A percentile compares a stretch with the other conserved stretches of the same genome.
These are phyloP conservation scores for Atractosteus spatula DNA, from an alignment of 2,113 vertebrate species.

Conservation along the genomic window DNA sequence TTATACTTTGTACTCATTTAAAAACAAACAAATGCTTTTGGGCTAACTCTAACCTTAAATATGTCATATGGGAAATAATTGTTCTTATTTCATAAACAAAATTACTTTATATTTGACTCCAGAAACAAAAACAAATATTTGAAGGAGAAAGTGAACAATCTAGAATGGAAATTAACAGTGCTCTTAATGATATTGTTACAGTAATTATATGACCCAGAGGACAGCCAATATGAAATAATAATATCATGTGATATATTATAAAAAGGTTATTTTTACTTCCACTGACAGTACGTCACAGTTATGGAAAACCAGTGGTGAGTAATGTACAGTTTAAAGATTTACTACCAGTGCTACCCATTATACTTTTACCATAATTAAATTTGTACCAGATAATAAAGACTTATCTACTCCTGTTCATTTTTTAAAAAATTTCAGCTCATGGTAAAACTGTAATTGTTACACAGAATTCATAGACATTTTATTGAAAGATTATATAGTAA, in stretches of 20 bases:
- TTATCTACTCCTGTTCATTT: not conserved
- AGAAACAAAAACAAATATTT: no score
- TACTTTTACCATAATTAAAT: no score
- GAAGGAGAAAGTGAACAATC: not conserved
- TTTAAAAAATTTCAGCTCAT: no score
- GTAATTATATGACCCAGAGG: constrained; percentile 21
- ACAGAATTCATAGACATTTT: no score
- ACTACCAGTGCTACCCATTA: constrained; percentile 11
- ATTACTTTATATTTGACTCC: no score
- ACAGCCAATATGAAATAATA: constrained; percentile 18
- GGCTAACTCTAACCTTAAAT: no score
- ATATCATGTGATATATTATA: constrained; percentile 16
- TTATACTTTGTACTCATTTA: no score
- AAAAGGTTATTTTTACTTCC: constrained; percentile 19
- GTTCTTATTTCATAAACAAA: no score
- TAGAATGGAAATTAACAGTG: not conserved
- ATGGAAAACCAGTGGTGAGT: not conserved
- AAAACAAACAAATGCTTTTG: no score
- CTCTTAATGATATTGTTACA: not conserved
- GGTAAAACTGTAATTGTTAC: no score
- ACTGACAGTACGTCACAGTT: constrained; percentile 14
- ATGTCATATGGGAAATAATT: no score
- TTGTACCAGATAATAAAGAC: constrained; percentile 5
- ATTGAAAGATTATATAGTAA: no score
- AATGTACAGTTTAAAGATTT: constrained; percentile 3